phyloP scores from a whole-genome alignment of 64 coral and sea anemone genomes.

The Acropora yongei region DNA sequence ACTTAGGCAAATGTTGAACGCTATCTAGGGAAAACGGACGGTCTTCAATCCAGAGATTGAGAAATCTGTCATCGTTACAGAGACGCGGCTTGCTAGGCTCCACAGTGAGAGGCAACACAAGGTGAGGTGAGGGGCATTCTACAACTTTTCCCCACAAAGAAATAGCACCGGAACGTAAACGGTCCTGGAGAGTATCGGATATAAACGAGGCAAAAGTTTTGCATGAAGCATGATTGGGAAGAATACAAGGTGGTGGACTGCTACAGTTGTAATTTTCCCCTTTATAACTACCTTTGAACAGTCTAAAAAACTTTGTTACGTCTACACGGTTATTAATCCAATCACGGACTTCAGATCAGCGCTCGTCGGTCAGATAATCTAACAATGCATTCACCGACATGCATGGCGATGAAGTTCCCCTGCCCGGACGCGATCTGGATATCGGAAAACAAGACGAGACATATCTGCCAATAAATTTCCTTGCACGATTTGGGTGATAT shows the following conservation, averaged over 20 bases:
- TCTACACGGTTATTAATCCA: too few species aligned
- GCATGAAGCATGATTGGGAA: background rate
- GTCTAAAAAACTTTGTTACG: background rate
- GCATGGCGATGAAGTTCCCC: too few species aligned
- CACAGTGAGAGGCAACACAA: too few species aligned
- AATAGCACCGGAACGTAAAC: too few species aligned
- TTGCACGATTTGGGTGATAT: background rate
- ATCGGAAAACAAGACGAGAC: background rate
- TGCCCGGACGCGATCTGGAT: background rate
- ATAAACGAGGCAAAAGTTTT: background rate
- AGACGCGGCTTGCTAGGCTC: too few species aligned
- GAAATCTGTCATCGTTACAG: background rate
- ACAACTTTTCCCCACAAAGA: too few species aligned
- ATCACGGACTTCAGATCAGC: too few species aligned
- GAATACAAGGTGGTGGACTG: too few species aligned
- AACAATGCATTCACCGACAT: background rate
- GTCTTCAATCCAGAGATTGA: conserved; percentile 44
- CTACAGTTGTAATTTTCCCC: background rate
- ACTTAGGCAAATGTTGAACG: background rate
- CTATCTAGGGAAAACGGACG: conserved; percentile 8
- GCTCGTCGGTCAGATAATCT: too few species aligned
- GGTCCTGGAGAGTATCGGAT: background rate
- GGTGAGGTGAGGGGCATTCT: too few species aligned
- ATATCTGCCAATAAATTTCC: background rate
- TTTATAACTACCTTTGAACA: background rate